Evolutionary conservation across 2,113 vertebrate species (phyloP).

Genomic region (Malaclemys terrapin): DNA sequence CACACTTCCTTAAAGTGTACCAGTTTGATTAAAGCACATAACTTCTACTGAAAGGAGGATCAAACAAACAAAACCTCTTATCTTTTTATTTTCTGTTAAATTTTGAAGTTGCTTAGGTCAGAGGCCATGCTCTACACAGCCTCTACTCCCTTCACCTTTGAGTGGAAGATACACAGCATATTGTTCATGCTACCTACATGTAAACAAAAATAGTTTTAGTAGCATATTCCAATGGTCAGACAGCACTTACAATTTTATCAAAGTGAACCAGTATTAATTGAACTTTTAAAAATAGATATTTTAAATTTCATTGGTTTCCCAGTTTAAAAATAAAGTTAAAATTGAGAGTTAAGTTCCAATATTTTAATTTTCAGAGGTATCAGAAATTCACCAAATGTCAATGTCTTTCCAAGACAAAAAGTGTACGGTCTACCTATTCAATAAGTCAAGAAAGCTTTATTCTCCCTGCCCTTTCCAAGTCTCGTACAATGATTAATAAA

Average conservation of each 20-base stretch:
- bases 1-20: neutral
- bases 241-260: neutral
- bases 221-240: neutral
- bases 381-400: neutral
- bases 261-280: neutral
- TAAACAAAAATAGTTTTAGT: neutral
- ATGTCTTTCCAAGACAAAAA: neutral
- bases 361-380: neutral
- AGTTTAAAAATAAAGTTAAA: neutral
- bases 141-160: neutral
- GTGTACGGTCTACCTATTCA: neutral
- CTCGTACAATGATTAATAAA: neutral
- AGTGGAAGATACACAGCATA: neutral
- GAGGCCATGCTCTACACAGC: neutral
- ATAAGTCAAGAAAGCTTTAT: neutral
- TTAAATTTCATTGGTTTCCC: neutral
- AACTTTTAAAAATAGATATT: neutral
- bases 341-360: rapidly evolving
- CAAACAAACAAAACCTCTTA: neutral
- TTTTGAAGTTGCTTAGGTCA: neutral
- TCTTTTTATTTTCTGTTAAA: neutral
- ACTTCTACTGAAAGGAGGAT: neutral
- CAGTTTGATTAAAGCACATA: neutral
- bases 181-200: neutral
- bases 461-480: neutral